phyloP scores from a whole-genome alignment of 1,140 invertebrate species.

The Helicoverpa armigera region DNA sequence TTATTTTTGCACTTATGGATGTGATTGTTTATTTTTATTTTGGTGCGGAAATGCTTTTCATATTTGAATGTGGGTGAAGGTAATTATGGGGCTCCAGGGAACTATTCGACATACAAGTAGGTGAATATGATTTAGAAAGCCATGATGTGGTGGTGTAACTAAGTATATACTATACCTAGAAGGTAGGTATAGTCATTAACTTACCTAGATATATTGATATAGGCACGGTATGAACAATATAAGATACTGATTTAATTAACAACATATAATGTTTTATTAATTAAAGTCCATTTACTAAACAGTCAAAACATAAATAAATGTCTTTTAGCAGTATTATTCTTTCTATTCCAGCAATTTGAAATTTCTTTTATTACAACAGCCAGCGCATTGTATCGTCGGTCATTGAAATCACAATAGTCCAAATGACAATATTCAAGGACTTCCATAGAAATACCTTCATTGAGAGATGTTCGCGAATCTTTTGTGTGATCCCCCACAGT shows the following conservation, averaged over 20 bases:
- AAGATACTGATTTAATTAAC: no score
- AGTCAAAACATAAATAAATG: background rate
- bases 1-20: background rate
- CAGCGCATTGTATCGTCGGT: conserved; percentile 26
- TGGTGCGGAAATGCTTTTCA: background rate
- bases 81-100: background rate
- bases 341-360: conserved; percentile 25
- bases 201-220: no score
- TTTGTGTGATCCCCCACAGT: conserved; percentile 41
- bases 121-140: no score
- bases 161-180: no score
- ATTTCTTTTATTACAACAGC: conserved; percentile 8
- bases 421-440: conserved; percentile 52
- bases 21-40: background rate
- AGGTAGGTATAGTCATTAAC: no score
- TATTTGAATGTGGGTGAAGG: background rate
- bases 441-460: conserved; percentile 48
- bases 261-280: no score
- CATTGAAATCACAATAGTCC: conserved; percentile 35
- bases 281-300: no score
- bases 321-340: conserved; percentile 26
- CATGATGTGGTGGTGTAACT: no score
- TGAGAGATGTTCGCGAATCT: conserved; percentile 42
- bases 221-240: no score
- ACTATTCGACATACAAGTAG: no score